phyloP scores from a whole-genome alignment of 2,113 vertebrate genomes.

The Hylia prasina region DNA sequence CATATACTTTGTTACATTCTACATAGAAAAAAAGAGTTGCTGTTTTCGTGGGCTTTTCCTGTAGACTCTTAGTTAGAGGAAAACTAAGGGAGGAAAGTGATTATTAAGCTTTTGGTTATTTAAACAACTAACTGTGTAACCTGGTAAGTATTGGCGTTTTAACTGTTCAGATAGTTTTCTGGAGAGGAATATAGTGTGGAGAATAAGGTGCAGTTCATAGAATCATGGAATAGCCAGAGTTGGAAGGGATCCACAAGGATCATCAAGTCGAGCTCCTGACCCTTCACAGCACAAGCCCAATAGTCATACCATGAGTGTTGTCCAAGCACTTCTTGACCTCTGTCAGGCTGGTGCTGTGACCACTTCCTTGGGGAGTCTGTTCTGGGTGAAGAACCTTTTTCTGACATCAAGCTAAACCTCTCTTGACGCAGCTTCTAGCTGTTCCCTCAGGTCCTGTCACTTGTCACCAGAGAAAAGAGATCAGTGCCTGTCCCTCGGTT shows the following conservation, averaged over 20 bases:
- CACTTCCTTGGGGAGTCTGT: background rate
- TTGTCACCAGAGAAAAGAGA: background rate
- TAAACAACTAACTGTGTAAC: background rate
- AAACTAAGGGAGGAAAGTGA: background rate
- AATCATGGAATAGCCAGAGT: background rate
- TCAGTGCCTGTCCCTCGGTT: background rate
- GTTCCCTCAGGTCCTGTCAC: background rate
- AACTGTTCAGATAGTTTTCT: background rate
- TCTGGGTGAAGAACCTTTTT: background rate
- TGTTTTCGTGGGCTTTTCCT: background rate
- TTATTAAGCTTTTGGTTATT: background rate
- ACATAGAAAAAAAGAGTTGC: background rate
- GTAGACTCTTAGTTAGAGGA: background rate
- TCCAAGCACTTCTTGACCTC: background rate
- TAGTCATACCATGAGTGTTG: background rate
- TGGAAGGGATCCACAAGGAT: background rate
- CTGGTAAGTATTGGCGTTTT: background rate
- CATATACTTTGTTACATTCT: background rate
- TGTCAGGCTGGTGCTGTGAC: background rate
- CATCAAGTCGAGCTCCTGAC: background rate
- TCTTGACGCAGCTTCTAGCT: background rate
- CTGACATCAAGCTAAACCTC: background rate
- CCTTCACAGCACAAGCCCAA: background rate
- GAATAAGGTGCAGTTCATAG: background rate
- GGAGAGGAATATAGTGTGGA: background rate